phyloP scores from a whole-genome alignment of 1,140 invertebrate species.

The Drosophila ironensis region DNA sequence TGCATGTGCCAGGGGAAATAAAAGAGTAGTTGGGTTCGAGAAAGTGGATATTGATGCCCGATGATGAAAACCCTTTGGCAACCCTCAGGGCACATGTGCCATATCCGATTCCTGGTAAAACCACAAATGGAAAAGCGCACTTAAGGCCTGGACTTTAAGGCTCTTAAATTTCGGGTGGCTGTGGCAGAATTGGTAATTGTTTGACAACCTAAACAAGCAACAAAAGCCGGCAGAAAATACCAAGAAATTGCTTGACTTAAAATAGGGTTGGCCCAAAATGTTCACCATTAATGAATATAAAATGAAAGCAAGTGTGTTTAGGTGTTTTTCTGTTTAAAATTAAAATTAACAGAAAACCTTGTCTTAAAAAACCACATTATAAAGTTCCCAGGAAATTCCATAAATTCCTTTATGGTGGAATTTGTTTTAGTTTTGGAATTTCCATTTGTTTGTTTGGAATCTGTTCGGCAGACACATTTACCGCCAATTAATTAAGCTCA shows the following conservation, averaged over 20 bases:
- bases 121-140: background rate
- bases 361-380: background rate
- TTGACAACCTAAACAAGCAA: slow-evolving; percentile 44
- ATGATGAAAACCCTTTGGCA: background rate
- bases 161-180: background rate
- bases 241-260: slow-evolving; percentile 7
- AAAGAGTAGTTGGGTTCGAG: background rate
- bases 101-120: background rate
- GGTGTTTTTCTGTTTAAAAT: background rate
- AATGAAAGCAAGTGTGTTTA: background rate
- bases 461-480: slow-evolving; percentile 1
- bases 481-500: slow-evolving; percentile 53
- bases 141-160: slow-evolving; percentile 17
- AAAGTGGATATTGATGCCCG: background rate
- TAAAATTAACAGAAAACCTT: background rate
- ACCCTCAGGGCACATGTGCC: background rate
- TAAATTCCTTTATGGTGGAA: no score
- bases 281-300: background rate
- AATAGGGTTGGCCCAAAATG: slow-evolving; percentile 5
- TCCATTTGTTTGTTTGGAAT: slow-evolving; percentile 6
- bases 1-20: slow-evolving; percentile 14
- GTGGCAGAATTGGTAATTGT: slow-evolving; percentile 27
- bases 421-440: background rate
- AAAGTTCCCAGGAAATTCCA: no score
- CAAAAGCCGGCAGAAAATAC: slow-evolving; percentile 4